Conservation (phyloP, 2,888 invertebrate genomes). For the Acleris holmiana region DNA sequence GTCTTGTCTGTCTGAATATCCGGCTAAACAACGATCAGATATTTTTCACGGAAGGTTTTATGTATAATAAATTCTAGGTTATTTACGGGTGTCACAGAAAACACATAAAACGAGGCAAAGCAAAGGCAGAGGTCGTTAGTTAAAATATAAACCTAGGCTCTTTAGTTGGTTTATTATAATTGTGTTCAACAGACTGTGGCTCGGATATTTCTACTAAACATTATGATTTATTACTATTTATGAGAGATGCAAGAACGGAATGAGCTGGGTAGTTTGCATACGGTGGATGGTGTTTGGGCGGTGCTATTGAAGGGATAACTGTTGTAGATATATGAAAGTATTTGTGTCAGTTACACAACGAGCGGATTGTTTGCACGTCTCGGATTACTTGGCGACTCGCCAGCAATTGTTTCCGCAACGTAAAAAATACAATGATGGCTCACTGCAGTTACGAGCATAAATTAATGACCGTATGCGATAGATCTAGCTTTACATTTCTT, state of each 20-base stretch:
- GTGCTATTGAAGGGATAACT: constrained; percentile 36
- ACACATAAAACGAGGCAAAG: too few relatives aligned
- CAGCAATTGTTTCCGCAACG: constrained; percentile 54
- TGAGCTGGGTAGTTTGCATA: not conserved
- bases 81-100: too few relatives aligned
- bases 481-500: constrained; percentile 15
- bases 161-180: too few relatives aligned
- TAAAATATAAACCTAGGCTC: too few relatives aligned
- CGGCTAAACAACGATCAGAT: too few relatives aligned
- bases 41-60: too few relatives aligned
- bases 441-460: constrained; percentile 44
- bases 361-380: constrained; percentile 55
- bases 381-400: constrained; percentile 56
- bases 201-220: too few relatives aligned
- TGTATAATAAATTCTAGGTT: too few relatives aligned
- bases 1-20: too few relatives aligned
- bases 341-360: constrained; percentile 48
- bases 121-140: too few relatives aligned
- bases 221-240: too few relatives aligned
- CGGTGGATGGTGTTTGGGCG: constrained; percentile 11
- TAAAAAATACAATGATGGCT: constrained; percentile 51
- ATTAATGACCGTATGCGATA: constrained; percentile 47
- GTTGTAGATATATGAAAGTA: constrained; percentile 43
- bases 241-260: not conserved
- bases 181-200: too few relatives aligned